phyloP scores from a whole-genome alignment of 2,113 vertebrate species.

The Ia io region DNA sequence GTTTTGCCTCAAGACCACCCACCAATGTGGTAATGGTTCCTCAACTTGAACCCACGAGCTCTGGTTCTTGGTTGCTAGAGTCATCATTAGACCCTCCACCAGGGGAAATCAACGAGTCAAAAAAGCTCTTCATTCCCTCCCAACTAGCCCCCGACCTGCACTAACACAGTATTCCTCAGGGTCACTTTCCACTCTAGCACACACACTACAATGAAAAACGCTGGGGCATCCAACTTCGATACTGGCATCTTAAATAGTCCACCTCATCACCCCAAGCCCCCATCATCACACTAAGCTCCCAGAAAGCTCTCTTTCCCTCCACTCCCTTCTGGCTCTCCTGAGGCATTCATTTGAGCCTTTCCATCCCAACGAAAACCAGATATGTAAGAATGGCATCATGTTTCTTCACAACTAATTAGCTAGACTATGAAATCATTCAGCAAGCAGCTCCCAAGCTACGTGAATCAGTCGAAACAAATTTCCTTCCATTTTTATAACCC shows the following conservation, averaged over 20 bases:
- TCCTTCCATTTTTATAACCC: constrained; percentile 86
- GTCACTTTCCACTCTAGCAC: not conserved
- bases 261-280: not conserved
- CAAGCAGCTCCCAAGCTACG: constrained; percentile 58
- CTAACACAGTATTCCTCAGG: not conserved
- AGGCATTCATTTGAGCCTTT: constrained; percentile 62
- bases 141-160: not conserved
- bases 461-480: constrained; percentile 81
- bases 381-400: constrained; percentile 78
- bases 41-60: not conserved
- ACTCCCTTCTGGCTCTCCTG: constrained; percentile 57
- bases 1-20: constrained; percentile 51
- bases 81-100: not conserved
- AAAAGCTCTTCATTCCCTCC: not conserved
- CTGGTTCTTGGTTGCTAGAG: not conserved
- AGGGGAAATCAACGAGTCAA: constrained; percentile 26
- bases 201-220: not conserved
- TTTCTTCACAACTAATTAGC: constrained; percentile 86
- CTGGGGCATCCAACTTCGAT: not conserved
- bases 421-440: constrained; percentile 89
- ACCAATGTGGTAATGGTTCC: not conserved
- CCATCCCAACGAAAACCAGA: constrained; percentile 75
- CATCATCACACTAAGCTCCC: not conserved
- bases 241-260: not conserved
- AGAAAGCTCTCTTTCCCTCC: constrained; percentile 44